These are phyloP conservation scores for Scrobipalpa atriplicella DNA, from an alignment of 2,888 invertebrate genomes.

Conservation along the genomic window DNA sequence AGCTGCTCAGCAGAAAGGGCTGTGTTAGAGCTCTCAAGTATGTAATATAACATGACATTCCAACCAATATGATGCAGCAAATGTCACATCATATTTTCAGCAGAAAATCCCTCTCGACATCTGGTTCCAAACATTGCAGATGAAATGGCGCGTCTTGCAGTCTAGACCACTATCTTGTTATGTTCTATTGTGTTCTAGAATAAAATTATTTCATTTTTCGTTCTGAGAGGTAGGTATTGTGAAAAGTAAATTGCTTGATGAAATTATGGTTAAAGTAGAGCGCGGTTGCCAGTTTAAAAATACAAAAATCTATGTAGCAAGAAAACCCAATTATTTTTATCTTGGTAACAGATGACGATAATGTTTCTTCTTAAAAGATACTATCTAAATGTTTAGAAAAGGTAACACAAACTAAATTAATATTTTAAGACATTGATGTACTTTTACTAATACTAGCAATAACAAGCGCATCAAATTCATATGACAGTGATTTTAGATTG, in stretches of 20 bases:
- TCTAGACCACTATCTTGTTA: not conserved
- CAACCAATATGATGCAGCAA: not conserved
- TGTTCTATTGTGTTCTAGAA: not conserved
- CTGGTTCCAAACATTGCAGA: not conserved
- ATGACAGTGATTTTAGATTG: too few species aligned
- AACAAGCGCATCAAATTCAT: too few species aligned
- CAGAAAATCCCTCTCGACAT: not conserved
- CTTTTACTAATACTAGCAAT: too few species aligned
- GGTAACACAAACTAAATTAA: too few species aligned
- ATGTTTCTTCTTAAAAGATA: too few species aligned
- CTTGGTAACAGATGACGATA: too few species aligned
- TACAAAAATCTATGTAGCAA: not conserved
- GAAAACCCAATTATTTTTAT: not conserved
- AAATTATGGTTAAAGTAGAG: too few species aligned
- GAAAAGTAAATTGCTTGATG: not conserved
- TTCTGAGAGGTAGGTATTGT: not conserved
- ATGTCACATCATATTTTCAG: conserved; percentile 4
- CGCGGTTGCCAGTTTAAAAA: not conserved
- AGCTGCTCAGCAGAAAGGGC: too few species aligned
- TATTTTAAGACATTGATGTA: too few species aligned
- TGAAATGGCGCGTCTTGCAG: not conserved
- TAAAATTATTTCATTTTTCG: not conserved
- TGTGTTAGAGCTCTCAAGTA: too few species aligned
- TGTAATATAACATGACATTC: not conserved
- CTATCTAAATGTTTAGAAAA: too few species aligned